These are phyloP conservation scores for Imbricaverruca yamaguchii DNA, from an alignment of 2,888 invertebrate genomes.

Conservation along the genomic window DNA sequence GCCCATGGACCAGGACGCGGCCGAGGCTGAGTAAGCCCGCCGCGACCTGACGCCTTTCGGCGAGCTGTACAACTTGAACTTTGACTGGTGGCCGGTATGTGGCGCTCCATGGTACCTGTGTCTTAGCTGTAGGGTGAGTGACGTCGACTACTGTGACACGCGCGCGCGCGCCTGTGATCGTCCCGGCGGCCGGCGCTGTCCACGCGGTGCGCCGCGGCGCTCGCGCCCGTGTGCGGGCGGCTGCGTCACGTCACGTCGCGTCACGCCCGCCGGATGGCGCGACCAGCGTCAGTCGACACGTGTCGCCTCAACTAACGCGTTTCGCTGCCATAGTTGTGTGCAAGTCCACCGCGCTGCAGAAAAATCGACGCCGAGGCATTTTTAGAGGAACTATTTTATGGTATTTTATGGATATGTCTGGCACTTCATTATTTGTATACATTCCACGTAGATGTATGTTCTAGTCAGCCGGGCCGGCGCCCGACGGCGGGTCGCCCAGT, in stretches of 20 bases:
- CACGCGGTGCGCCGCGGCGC: neutral
- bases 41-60: neutral
- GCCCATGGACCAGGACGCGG: conserved; percentile 32
- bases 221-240: neutral
- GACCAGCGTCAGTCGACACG: neutral
- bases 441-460: conserved; percentile 19
- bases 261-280: neutral
- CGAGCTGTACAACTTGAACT: conserved; percentile 3
- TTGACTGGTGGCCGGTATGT: neutral
- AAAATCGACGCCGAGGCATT: neutral
- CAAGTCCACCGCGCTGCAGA: neutral
- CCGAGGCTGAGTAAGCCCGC: conserved; percentile 21
- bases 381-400: conserved; percentile 7
- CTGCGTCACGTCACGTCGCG: neutral
- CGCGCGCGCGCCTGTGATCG: no score
- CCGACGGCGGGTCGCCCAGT: neutral
- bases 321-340: neutral
- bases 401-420: neutral
- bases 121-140: no score
- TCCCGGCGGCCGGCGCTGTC: neutral
- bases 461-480: neutral
- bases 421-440: conserved; percentile 20
- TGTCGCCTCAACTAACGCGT: neutral
- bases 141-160: no score
- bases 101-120: neutral